Evolutionary conservation across 2,113 vertebrate species (phyloP), one percentile per base, ranked within the genome.

Genomic region (Cisticola juncidis): DNA sequence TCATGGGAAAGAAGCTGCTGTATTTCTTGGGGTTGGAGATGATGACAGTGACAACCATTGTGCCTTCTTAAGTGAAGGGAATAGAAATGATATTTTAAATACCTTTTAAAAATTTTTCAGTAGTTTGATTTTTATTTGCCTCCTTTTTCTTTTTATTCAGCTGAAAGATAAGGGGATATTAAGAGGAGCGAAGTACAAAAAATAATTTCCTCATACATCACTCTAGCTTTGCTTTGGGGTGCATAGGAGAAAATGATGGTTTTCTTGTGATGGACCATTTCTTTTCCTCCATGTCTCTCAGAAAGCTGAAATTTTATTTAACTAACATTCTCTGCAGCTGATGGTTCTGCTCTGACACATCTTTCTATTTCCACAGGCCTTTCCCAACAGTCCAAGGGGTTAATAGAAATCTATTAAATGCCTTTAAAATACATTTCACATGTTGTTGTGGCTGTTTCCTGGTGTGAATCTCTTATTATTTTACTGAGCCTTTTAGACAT

Each of bases 321-420:
- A 71, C 47, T 84, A 48, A 61, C 33, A 33, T 69, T 93, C 19
- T 88, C 60, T 90, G 47, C n/a, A 92, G 83, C 71, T 95, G 36
- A 22, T 82, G 26, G 50, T 80, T 95, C 78, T 95, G 66, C 64
- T 95, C 64, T 91, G 83, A 72, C 58, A 92, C 57, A 42, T 90
- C 51, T 62, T 93, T 85, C 38, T 88, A 13, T 92, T 95, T 97
- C 54, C 33, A 89, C 19, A 71, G 69, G 57, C 72, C 86, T 96
- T 84, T 92, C 65, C 44, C 70, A 82, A 45, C 36, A 83, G 72
- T 88, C 71, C 82, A 81, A 95, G 82, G 60, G 68, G 79, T 92
- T 94, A 93, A 93, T 78, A 92, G 81, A 88, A 92, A 96, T 92
- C 94, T 96, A 70, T 93, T 90, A 94, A 83, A 81, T 95, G 65